Evolutionary conservation across 2,888 invertebrate genomes (phyloP).

Genomic region (Cantharis flavilabris): DNA sequence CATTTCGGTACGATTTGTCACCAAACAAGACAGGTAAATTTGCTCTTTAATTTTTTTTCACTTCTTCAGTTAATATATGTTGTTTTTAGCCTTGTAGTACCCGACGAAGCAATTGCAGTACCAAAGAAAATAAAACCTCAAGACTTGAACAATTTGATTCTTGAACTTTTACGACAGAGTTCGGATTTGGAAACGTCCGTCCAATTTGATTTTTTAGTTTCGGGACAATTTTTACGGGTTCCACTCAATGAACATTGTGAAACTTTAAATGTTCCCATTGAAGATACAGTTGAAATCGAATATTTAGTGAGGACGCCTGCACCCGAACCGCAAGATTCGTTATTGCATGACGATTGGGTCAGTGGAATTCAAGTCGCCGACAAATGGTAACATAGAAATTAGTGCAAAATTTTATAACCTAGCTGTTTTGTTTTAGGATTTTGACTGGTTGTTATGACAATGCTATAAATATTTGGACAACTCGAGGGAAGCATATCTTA

Average conservation of each 20-base stretch:
- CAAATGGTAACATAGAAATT: slow-evolving; percentile 63
- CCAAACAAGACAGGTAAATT: slow-evolving; percentile 81
- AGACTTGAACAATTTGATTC: slow-evolving; percentile 79
- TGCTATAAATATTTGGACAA: slow-evolving; percentile 88
- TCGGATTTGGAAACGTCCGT: slow-evolving; percentile 52
- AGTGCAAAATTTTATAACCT: not conserved
- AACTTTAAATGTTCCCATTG: slow-evolving; percentile 76
- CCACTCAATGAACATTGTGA: slow-evolving; percentile 76
- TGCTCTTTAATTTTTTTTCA: not conserved
- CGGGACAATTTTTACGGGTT: slow-evolving; percentile 78
- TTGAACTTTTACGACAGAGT: slow-evolving; percentile 73
- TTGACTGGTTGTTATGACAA: slow-evolving; percentile 93
- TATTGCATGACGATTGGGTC: slow-evolving; percentile 99
- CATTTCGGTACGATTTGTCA: slow-evolving; percentile 76
- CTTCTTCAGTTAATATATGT: not conserved
- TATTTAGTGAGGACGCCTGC: slow-evolving; percentile 90
- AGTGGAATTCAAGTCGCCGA: slow-evolving; percentile 75
- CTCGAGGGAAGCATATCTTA: slow-evolving; percentile 80
- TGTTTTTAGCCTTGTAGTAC: slow-evolving; percentile 77
- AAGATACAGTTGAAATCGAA: slow-evolving; percentile 86
- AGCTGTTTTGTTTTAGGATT: slow-evolving; percentile 63
- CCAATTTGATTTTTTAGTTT: slow-evolving; percentile 88
- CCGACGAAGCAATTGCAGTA: slow-evolving; percentile 83
- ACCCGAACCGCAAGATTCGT: slow-evolving; percentile 89
- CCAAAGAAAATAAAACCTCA: slow-evolving; percentile 70